Evolutionary conservation across 2,888 invertebrate species (phyloP).

Genomic region (Diogma glabrata): DNA sequence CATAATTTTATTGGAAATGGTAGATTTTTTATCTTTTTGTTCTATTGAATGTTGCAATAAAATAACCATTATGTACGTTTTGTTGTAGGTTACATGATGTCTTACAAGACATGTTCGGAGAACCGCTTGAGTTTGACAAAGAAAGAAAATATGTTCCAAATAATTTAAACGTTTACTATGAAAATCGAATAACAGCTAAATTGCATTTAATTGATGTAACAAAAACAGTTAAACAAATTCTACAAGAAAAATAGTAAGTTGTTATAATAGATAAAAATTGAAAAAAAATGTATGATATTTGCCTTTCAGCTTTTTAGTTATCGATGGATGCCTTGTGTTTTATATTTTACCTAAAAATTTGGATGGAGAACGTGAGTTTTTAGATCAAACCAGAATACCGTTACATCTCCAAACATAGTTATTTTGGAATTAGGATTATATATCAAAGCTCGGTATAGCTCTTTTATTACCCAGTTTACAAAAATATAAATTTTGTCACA

Average conservation of each 20-base stretch:
- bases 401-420: too few species aligned
- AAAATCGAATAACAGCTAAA: constrained; percentile 48
- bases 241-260: constrained; percentile 38
- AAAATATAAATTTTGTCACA: too few species aligned
- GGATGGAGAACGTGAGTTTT: constrained; percentile 29
- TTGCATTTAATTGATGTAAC: constrained; percentile 45
- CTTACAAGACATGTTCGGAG: constrained; percentile 53
- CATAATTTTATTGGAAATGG: constrained; percentile 10
- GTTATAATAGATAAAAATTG: neutral
- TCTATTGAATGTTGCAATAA: constrained; percentile 11
- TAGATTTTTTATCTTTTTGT: constrained; percentile 13
- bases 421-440: too few species aligned
- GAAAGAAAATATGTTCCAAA: constrained; percentile 48
- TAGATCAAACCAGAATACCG: constrained; percentile 27
- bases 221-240: constrained; percentile 45
- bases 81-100: constrained; percentile 44
- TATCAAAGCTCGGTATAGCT: too few species aligned
- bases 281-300: constrained; percentile 5
- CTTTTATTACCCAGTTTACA: too few species aligned
- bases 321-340: constrained; percentile 31
- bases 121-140: constrained; percentile 61
- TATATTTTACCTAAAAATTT: constrained; percentile 31
- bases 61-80: constrained; percentile 4
- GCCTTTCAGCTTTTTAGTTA: constrained; percentile 32
- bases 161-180: constrained; percentile 59